A percentile compares a stretch with the other conserved stretches of the same genome.
Evolutionary conservation across 2,797 vertebrate genomes (phyloP).

Genomic region (Malurus splendens): DNA sequence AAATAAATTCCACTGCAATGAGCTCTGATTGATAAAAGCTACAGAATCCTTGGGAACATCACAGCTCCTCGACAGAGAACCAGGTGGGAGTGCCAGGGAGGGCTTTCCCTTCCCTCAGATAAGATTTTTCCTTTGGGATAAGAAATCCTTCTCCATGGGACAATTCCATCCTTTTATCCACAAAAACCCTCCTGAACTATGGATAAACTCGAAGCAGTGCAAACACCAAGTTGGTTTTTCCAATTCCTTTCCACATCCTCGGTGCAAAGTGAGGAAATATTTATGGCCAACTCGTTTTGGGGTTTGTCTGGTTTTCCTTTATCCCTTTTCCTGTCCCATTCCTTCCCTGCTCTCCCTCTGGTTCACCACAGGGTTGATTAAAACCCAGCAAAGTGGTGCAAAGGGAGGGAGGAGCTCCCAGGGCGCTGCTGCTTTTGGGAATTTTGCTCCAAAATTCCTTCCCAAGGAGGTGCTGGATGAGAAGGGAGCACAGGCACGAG

Average conservation of each 20-base stretch:
- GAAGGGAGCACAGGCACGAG: neutral
- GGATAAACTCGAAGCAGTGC: neutral
- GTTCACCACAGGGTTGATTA: constrained; percentile 3
- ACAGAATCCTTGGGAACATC: neutral
- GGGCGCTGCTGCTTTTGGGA: neutral
- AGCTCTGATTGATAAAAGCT: neutral
- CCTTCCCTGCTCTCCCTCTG: constrained; percentile 12
- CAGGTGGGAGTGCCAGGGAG: neutral
- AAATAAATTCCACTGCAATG: neutral
- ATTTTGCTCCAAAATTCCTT: neutral
- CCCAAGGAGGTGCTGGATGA: neutral
- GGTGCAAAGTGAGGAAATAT: neutral
- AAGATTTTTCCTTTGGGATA: neutral
- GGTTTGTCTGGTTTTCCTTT: neutral
- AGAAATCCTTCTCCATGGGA: neutral
- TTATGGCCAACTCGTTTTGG: neutral
- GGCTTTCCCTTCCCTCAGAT: neutral
- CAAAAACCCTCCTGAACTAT: neutral
- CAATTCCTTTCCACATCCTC: neutral
- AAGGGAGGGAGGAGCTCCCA: neutral
- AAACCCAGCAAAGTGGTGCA: neutral
- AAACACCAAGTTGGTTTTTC: neutral
- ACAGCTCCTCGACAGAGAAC: neutral
- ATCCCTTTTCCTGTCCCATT: neutral
- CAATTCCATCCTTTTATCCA: neutral